Conservation (phyloP, 2,888 invertebrate genomes). For the Aricia artaxerxes region DNA sequence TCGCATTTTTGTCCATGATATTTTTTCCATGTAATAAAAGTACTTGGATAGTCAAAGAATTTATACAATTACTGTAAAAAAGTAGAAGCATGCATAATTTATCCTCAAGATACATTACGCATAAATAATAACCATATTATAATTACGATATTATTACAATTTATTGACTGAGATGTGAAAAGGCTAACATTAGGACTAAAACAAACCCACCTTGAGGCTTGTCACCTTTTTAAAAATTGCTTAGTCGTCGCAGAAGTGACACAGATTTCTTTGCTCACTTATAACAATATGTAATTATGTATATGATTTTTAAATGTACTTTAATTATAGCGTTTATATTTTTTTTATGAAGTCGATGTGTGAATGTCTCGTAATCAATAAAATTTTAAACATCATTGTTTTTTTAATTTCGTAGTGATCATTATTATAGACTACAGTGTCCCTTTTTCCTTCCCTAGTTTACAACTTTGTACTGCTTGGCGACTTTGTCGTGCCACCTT, state of each 20-base stretch:
- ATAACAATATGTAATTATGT: conserved; percentile 35
- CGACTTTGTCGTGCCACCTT: too few relatives aligned
- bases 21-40: neutral
- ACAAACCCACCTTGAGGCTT: conserved; percentile 28
- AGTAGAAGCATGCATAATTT: neutral
- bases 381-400: conserved; percentile 58
- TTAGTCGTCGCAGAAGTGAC: conserved; percentile 19
- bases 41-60: neutral
- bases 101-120: neutral
- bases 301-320: conserved; percentile 38
- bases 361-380: conserved; percentile 80
- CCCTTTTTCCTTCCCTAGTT: too few relatives aligned
- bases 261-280: conserved; percentile 29
- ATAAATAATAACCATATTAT: neutral
- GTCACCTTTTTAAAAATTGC: conserved; percentile 4
- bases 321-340: conserved; percentile 41
- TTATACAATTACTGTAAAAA: neutral
- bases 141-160: conserved; percentile 1
- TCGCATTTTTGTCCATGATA: neutral
- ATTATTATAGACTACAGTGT: too few relatives aligned
- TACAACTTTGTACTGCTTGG: neutral
- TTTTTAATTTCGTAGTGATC: conserved; percentile 21
- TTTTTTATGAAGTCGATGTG: conserved; percentile 71
- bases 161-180: neutral
- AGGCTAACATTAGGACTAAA: neutral